Evolutionary conservation across 1,140 invertebrate genomes (phyloP).

Genomic region (Drosophila sechellia): DNA sequence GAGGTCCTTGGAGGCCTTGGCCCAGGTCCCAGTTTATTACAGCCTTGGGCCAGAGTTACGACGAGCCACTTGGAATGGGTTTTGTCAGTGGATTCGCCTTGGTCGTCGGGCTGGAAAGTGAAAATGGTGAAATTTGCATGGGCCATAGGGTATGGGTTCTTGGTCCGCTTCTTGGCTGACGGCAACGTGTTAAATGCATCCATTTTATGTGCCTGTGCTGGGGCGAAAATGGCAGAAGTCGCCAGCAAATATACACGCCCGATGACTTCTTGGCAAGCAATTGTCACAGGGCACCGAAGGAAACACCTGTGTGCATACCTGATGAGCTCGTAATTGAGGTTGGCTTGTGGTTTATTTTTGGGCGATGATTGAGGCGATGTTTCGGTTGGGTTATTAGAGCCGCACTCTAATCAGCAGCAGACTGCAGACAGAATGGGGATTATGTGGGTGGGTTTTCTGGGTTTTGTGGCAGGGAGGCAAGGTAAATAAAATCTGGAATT

Average conservation of each 20-base stretch:
- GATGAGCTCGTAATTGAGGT: constrained; percentile 58
- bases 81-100: constrained; percentile 25
- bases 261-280: constrained; percentile 36
- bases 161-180: neutral
- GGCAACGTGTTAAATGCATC: constrained; percentile 63
- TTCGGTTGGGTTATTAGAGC: constrained; percentile 30
- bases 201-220: constrained; percentile 49
- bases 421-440: neutral
- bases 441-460: neutral
- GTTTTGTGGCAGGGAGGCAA: neutral
- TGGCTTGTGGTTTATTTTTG: constrained; percentile 39
- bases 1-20: constrained; percentile 27
- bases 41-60: constrained; percentile 17
- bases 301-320: constrained; percentile 42
- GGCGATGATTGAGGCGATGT: constrained; percentile 7
- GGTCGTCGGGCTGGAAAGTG: constrained; percentile 33
- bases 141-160: constrained; percentile 15
- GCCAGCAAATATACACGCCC: constrained; percentile 28
- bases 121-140: constrained; percentile 63
- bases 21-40: constrained; percentile 55
- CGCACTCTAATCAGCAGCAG: constrained; percentile 16
- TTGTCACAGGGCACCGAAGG: constrained; percentile 26
- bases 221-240: constrained; percentile 22
- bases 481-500: neutral
- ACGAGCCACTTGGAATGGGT: constrained; percentile 23